Evolutionary conservation across 2,797 vertebrate species (phyloP), one percentile per base, ranked within the genome.

Genomic region (Coregonus sp.): DNA sequence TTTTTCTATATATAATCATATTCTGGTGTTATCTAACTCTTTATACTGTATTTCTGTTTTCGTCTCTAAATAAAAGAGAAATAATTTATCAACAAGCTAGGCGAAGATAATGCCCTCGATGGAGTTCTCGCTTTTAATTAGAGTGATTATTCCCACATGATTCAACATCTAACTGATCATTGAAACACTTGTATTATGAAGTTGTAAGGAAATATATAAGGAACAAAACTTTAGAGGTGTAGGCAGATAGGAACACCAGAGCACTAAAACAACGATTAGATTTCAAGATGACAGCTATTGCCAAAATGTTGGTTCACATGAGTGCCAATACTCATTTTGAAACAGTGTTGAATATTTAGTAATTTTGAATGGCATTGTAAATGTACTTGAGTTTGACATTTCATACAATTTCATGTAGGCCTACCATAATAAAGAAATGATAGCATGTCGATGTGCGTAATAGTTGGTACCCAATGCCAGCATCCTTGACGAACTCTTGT

Each of bases 241-340:
- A 68, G 66, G 66, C 66, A 15, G 66, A 68, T 33, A 9, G 20
- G 20, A 25, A 47, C 40, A 47, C 40, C 9, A 25, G 66, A 68
- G 66, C 50, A 51, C 11, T 15, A 31, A 33, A 33, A 72, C 51
- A 16, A 72, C 15, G 51, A 59, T 72, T 33, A 56, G 59, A 33
- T 18, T 61, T 61, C 7, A 56, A 33, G 56, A 72, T 72, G 71
- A 56, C 71, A 72, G 51, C 51, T 72, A 51, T 54, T 51, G 40
- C 11, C 40, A 47, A 47, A 47, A 47, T 47, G 40, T 47, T 47
- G 31, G 71, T n/a, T 56, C 59, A 63, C 59, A 63, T 63, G 20
- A 63, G 9, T 63, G 59, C 31, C 51, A 72, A 56, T 33, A 59
- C 12, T 71, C 18, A 20, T 51, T 51, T 11, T 29, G 51, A 56